Evolutionary conservation across 2,888 invertebrate species (phyloP).

Genomic region (Hydriomena furcata): DNA sequence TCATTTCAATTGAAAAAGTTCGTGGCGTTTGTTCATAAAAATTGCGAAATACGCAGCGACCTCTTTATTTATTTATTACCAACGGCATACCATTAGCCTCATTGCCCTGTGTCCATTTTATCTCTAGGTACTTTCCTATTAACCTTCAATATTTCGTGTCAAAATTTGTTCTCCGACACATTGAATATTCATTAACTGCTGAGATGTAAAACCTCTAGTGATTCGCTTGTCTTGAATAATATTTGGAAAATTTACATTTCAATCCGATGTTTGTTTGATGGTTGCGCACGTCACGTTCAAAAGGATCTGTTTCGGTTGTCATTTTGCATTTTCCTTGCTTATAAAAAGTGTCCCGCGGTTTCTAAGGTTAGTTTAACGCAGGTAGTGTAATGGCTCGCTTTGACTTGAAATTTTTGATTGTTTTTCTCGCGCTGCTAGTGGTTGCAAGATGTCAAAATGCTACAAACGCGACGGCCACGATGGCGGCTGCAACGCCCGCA

Average conservation of each 20-base stretch:
- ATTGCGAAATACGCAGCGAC: neutral
- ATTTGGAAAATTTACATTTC: slow-evolving; percentile 34
- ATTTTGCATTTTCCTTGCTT: slow-evolving; percentile 24
- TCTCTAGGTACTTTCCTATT: no score
- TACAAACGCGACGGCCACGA: slow-evolving; percentile 22
- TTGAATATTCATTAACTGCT: slow-evolving; percentile 45
- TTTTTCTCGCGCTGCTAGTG: slow-evolving; percentile 39
- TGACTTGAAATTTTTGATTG: slow-evolving; percentile 39
- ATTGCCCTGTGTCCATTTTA: slow-evolving; percentile 2
- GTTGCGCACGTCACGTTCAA: slow-evolving; percentile 16
- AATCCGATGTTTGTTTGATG: slow-evolving; percentile 28
- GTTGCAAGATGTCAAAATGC: slow-evolving; percentile 39
- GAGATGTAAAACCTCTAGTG: slow-evolving; percentile 31
- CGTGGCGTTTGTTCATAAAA: no score
- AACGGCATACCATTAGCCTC: slow-evolving; percentile 1
- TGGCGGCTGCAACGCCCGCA: slow-evolving; percentile 1
- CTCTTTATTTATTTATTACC: no score
- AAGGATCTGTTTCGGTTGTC: slow-evolving; percentile 29
- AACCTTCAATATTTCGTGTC: slow-evolving; percentile 20
- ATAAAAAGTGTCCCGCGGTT: slow-evolving; percentile 26
- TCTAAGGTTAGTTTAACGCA: slow-evolving; percentile 30
- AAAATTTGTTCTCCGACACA: slow-evolving; percentile 19
- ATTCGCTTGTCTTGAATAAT: slow-evolving; percentile 33
- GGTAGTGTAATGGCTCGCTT: slow-evolving; percentile 39
- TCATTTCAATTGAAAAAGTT: no score